Base-by-base conservation (phyloP, 2,888 invertebrate genomes). In the Pandemis cinnamomeana region DNA sequence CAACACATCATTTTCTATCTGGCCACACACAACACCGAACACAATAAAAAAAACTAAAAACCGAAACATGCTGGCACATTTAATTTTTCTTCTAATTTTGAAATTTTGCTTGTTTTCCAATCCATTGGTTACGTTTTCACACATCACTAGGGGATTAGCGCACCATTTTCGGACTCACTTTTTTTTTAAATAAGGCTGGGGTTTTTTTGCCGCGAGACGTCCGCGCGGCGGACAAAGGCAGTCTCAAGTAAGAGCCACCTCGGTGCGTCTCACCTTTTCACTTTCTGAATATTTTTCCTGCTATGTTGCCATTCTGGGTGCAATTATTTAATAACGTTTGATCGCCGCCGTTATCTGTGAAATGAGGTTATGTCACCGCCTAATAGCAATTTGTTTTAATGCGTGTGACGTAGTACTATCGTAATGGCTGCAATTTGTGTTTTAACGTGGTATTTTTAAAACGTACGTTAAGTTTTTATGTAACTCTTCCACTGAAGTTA, bases 1-100 rank as follows among this genome's bases (percentile, higher is more conserved):
- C 77, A 94, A 87, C 36, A 94, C 93, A 77, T 94, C 94, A 77
- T 92, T 93, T 44, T 91, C 91, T 73, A 81, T 85, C n/a, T 91
- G 90, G 11, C 86, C 84, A 80, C 87, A 87, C 80, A 85, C 78
- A 75, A 79, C 86, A 80, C 82, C 69, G 63, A 64, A 44, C 5
- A 73, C 20, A 15, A 60, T 20, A 48, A 73, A 51, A 13, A 80
- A 77, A 82, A 80, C 75, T 87, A 75, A 75, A 84, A 77, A 76
- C 82, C 79, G 68, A 46, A 69, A 78, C 75, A 84, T 82, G 61
- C 70, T 70, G 73, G 75, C 77, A 78, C 68, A 71, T 66, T 58
- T 62, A 71, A 41, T 41, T 88, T 86, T 91, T 90, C 89, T 87
- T 75, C 89, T 84, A 73, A 86, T 89, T 88, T 90, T 89, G 77